Base-by-base conservation (phyloP, 2,113 vertebrate species). In the Pyxicephalus adspersus region DNA sequence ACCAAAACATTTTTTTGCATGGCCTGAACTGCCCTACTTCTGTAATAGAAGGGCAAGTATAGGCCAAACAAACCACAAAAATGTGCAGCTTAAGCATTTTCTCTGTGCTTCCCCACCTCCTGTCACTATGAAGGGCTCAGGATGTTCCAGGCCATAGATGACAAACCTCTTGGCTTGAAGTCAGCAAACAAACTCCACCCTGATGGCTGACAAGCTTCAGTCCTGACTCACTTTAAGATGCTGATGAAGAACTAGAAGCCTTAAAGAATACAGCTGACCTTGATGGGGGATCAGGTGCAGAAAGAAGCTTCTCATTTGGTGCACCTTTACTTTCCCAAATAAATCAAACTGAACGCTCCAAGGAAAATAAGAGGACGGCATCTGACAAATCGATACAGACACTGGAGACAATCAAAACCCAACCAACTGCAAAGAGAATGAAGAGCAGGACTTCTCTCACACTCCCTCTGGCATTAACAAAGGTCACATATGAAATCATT, bases 331-430 rank as follows among this genome's bases (percentile, higher is more conserved):
- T 25, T 22, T 61, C 25, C 13, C 58, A 61, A 9, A 61, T 25
- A 61, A n/a, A 25, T 54, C 67, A 20, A 34, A 60, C 38, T 60
- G 51, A 72, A 25, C 8, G 9, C 38, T 45, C 38, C 11, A 13
- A 45, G 38, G 54, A 15, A 15, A 25, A 60, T 13, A 3, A 7
- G 23, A 61, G 18, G n/a, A 38, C 55, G 34, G 22, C 70, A 34
- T 73, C 54, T 58, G 28, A 73, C 70, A 74, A 60, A 74, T 74
- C 29, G 18, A 38, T 60, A 74, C 26, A 23, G 71, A 23, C 71
- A 22, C 29, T 8, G 20, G 52, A 58, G 28, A 57, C 26, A 31
- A 73, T 29, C 5, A 73, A 73, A 58, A 13, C 8, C 28, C 16
- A 57, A 51, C 9, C 25, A 55, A 73, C 52, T 58, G 71, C 52